A percentile compares a stretch with the other conserved stretches of the same genome.
These are phyloP conservation scores for Campylomormyrus tamandua DNA, from an alignment of 2,113 vertebrate genomes.

Conservation along the genomic window DNA sequence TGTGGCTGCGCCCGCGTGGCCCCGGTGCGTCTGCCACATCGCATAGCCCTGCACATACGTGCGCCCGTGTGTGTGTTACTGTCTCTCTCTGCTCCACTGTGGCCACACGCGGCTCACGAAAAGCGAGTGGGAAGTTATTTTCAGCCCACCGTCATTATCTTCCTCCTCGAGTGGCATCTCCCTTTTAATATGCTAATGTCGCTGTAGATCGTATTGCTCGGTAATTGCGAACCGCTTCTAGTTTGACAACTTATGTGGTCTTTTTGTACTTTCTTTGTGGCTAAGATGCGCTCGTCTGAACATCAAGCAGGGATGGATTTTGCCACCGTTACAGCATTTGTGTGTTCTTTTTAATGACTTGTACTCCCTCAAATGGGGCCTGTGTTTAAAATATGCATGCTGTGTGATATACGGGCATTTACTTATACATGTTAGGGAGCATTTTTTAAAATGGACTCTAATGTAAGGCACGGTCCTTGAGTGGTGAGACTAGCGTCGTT, in stretches of 20 bases:
- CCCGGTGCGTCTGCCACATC: background rate
- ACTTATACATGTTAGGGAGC: background rate
- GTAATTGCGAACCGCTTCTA: conserved; percentile 61
- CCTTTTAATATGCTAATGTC: conserved; percentile 60
- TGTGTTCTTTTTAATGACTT: conserved; percentile 18
- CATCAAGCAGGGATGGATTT: background rate
- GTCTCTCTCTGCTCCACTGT: conserved; percentile 6
- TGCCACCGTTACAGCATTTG: conserved; percentile 1
- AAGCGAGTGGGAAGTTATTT: conserved; percentile 53
- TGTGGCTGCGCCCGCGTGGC: background rate
- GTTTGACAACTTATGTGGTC: conserved; percentile 42
- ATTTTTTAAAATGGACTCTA: background rate
- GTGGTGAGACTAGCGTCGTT: background rate
- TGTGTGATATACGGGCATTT: background rate
- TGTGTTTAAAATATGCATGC: background rate
- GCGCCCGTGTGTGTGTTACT: conserved; percentile 37
- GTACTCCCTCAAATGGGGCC: background rate
- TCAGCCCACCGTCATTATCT: conserved; percentile 56
- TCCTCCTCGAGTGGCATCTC: conserved; percentile 52
- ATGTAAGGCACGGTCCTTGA: background rate
- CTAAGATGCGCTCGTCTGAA: conserved; percentile 10
- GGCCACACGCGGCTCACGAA: conserved; percentile 39
- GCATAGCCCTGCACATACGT: conserved; percentile 26
- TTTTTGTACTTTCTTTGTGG: conserved; percentile 26
- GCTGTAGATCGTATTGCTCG: conserved; percentile 51